Base-by-base conservation (phyloP, 92 coral and sea anemone species). In the Virgularia gustaviana region DNA sequence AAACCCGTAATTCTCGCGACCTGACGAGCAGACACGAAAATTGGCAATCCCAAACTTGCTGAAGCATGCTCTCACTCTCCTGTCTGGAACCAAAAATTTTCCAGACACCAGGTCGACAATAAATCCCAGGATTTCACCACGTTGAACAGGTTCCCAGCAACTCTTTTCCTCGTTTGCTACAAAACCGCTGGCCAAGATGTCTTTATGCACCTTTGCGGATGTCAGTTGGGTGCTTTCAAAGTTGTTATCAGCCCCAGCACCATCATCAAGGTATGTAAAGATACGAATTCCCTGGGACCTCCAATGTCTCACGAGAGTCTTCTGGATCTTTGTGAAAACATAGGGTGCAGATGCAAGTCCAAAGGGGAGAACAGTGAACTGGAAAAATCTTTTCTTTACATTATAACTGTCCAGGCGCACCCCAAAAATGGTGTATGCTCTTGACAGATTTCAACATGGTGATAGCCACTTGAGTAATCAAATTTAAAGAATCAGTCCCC, bases 301-400 rank as follows among this genome's bases (percentile, higher is more conserved):
- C 81, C 85, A 74, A 22, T 51, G 58, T 6, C 47, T 9, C 19
- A 12, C 58, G 10, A 51, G 22, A 6, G 25, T 7, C 19, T 22
- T 51, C 19, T 12, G 15, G 22, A 11, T 12, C 22, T 51, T 22
- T 7, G 58, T 12, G 59, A 78, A 78, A 33, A 79, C 49, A 68
- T 57, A 80, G 24, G 82, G 85, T 19, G 78, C 82, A 9, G 85
- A 61, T 15, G 88, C 84, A 18, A 80, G 56, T 24, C 82, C 85
- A 68, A 80, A 79, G 0, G 88, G 82, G 33, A 80, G 79, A 63
- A 80, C 85, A 8, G 85, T 59, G 45, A 75, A 85, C 70, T 75
- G 68, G 49, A 66, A 80, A 47, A 57, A 75, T 63, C 71, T 79
- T 20, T 24, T 51, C 62, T 29, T 54, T 36, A 18, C 20, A 22